Base-by-base conservation (phyloP, 2,888 invertebrate genomes). In the Microdon myrmicae region DNA sequence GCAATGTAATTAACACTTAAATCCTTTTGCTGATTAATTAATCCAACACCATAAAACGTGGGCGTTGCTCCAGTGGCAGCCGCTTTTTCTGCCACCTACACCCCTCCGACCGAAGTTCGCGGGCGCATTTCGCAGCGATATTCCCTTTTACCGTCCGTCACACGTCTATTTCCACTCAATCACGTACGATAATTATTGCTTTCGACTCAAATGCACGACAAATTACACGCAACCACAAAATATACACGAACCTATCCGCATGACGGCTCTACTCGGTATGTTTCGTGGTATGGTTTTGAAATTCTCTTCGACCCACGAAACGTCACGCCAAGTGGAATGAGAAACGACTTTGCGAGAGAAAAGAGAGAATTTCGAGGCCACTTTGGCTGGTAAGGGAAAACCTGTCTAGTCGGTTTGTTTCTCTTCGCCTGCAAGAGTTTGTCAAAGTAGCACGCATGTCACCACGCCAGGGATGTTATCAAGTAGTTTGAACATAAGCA, bases 1-100 rank as follows among this genome's bases (percentile, higher is more conserved):
- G 43, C 32, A 51, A 51, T 54, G 44, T 64, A 64, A 64, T 64
- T 64, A 64, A 32, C 64, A 64, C 58, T 64, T 64, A 53, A 64
- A 58, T 64, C 64, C 59, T 41, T 45, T 47, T 49, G 45, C 47
- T 58, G 51, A 53, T 58, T 58, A 53, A 64, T 64, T 64, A 64
- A 58, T 64, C 64, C 64, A 58, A 64, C 47, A 53, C 64, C 20
- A 51, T 56, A 9, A 19, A 29, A 25, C 19, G 49, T 22, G 16
- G 28, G 34, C 20, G 13, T 25, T 5, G 39, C 13, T 17, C 14
- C 7, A 20, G 39, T 32, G 35, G 23, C 23, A 25, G 34, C 26
- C 20, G 22, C 3, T 14, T 12, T 10, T 19, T 19, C 9, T 23
- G 3, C 25, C 8, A 22, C 16, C 13, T 39, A 16, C 26, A 34